Base-by-base conservation (phyloP, 2,797 vertebrate species). In the Chelon auratus region DNA sequence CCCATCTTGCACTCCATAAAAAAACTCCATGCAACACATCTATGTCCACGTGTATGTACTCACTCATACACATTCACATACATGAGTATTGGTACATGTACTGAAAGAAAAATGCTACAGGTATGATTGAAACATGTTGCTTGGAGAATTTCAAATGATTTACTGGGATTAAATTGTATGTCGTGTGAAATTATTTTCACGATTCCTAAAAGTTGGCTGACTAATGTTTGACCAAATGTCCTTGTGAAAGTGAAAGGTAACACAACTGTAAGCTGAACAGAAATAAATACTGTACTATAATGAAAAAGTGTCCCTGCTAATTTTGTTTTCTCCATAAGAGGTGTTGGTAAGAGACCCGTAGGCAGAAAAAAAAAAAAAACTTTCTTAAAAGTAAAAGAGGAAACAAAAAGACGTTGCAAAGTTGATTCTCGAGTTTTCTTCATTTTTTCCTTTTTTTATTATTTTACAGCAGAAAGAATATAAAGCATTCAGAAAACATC, bases 391-490 rank as follows among this genome's bases (percentile, higher is more conserved):
- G 57, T 57, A 54, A 62, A 68, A 62, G 33, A 81, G 43, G 78
- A 81, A 88, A 82, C 93, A 95, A 92, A 92, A 82, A 93, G 62
- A 93, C 89, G 42, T 88, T 78, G 90, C 81, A 90, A 94, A 93
- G 92, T 50, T 77, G 53, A 60, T 93, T 94, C 95, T 95, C 95
- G 94, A 95, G 95, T 97, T 94, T 97, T 97, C 94, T 96, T 96
- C 88, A 93, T 94, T 94, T 94, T 95, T 92, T 93, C 93, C 86
- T 97, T 93, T 93, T 95, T 95, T 97, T 98, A 98, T 99, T 99
- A 99, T 98, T 99, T 98, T 99, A 99, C 98, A 99, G 98, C 98
- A 99, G 97, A 98, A 98, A 99, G 97, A 99, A 99, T 99, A 99
- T 97, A 99, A 99, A 99, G 98, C 98, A 99, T 99, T 98, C 98